Conservation (phyloP, 1,140 invertebrate genomes). For the Diorhabda elongata region DNA sequence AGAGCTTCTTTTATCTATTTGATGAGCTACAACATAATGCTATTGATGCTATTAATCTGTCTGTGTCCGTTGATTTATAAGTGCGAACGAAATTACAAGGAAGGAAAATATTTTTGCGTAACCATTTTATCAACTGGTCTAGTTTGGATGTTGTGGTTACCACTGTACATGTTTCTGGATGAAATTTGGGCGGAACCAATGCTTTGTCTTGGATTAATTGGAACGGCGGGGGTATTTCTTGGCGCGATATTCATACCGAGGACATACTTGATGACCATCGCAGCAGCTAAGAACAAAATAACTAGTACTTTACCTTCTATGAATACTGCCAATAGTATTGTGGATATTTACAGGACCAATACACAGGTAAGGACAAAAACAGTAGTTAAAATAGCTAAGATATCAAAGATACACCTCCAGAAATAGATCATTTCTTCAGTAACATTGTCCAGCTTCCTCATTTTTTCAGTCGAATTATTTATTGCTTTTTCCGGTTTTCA, state of each 20-base stretch:
- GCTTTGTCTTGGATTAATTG: conserved; percentile 56
- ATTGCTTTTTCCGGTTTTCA: no score
- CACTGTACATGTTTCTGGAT: conserved; percentile 48
- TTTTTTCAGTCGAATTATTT: no score
- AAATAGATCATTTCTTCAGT: no score
- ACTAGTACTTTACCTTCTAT: conserved; percentile 51
- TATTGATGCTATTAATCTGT: conserved; percentile 52
- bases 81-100: conserved; percentile 60
- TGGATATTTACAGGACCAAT: conserved; percentile 42
- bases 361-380: conserved; percentile 25
- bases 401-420: no score
- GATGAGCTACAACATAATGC: conserved; percentile 53
- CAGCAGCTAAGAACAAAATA: conserved; percentile 52
- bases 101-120: conserved; percentile 54
- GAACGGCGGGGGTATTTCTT: conserved; percentile 53
- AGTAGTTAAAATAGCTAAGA: no score
- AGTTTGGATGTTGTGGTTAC: conserved; percentile 54
- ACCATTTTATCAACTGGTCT: conserved; percentile 48
- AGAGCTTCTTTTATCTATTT: conserved; percentile 47
- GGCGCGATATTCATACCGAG: conserved; percentile 58
- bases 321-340: conserved; percentile 33
- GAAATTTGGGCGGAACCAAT: conserved; percentile 54
- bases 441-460: no score
- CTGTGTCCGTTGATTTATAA: conserved; percentile 54
- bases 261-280: conserved; percentile 56